Conservation (phyloP, 2,888 invertebrate species). For the Meiosimyza platycephala region DNA sequence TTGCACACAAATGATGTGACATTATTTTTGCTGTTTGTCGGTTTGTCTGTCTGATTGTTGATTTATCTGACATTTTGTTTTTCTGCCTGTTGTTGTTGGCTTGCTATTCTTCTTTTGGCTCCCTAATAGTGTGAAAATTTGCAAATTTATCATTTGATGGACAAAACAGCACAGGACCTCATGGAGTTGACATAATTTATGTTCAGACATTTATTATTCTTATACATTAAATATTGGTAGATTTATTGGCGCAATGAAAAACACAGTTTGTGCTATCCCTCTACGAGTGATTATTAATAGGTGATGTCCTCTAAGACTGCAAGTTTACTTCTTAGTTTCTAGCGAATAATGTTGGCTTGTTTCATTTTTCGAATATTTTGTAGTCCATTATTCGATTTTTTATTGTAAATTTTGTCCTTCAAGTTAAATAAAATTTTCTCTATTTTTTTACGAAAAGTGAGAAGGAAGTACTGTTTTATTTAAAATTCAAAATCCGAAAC, state of each 20-base stretch:
- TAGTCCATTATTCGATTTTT: too few relatives aligned
- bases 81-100: neutral
- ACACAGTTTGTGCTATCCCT: too few relatives aligned
- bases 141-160: slow-evolving; percentile 20
- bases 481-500: too few relatives aligned
- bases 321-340: too few relatives aligned
- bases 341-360: too few relatives aligned
- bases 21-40: neutral
- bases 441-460: too few relatives aligned
- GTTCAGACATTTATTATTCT: slow-evolving; percentile 9
- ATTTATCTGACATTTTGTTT: neutral
- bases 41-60: neutral
- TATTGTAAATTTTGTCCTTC: too few relatives aligned
- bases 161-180: slow-evolving; percentile 1
- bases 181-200: slow-evolving; percentile 23
- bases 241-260: neutral
- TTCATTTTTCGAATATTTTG: too few relatives aligned
- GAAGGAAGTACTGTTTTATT: too few relatives aligned
- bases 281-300: too few relatives aligned
- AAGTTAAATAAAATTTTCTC: too few relatives aligned
- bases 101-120: neutral
- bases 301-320: too few relatives aligned
- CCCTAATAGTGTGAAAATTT: slow-evolving; percentile 10
- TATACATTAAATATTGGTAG: neutral
- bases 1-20: slow-evolving; percentile 16